These are phyloP conservation scores for Geotrupes spiniger DNA, from an alignment of 2,888 invertebrate genomes.

Conservation along the genomic window DNA sequence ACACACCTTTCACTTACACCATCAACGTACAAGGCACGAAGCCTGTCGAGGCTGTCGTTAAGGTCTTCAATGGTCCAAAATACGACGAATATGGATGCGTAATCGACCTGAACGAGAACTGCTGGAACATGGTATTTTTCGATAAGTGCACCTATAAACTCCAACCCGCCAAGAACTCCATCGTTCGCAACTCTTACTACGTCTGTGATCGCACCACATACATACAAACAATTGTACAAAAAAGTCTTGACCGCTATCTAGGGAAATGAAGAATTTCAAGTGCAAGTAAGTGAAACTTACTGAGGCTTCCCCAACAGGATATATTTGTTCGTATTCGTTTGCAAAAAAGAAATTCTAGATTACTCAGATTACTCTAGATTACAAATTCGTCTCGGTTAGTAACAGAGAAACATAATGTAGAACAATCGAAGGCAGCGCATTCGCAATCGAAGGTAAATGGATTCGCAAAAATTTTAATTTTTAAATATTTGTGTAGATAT, in stretches of 20 bases:
- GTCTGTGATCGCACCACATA: slow-evolving; percentile 62
- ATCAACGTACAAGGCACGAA: slow-evolving; percentile 58
- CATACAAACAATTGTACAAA: slow-evolving; percentile 62
- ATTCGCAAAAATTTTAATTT: too few relatives aligned
- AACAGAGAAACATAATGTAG: too few relatives aligned
- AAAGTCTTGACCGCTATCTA: slow-evolving; percentile 58
- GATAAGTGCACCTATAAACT: slow-evolving; percentile 61
- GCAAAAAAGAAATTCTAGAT: slow-evolving; percentile 31
- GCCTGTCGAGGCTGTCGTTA: slow-evolving; percentile 60
- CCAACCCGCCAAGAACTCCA: slow-evolving; percentile 59
- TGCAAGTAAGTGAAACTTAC: slow-evolving; percentile 57
- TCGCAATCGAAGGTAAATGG: too few relatives aligned
- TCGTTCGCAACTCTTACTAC: slow-evolving; percentile 61
- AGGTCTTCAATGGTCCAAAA: slow-evolving; percentile 69
- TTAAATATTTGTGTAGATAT: too few relatives aligned
- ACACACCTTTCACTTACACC: slow-evolving; percentile 61
- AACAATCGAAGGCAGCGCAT: too few relatives aligned
- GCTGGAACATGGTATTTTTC: slow-evolving; percentile 63
- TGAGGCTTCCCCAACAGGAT: slow-evolving; percentile 64
- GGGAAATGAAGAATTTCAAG: slow-evolving; percentile 54
- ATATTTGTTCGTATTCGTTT: neutral
- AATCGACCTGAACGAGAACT: slow-evolving; percentile 58
- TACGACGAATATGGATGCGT: slow-evolving; percentile 58
- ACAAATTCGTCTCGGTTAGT: too few relatives aligned
- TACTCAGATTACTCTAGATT: slow-evolving; percentile 72